phyloP scores from a whole-genome alignment of 37 sponge, comb jelly and placozoan species.

The Aplysina aerophoba region DNA sequence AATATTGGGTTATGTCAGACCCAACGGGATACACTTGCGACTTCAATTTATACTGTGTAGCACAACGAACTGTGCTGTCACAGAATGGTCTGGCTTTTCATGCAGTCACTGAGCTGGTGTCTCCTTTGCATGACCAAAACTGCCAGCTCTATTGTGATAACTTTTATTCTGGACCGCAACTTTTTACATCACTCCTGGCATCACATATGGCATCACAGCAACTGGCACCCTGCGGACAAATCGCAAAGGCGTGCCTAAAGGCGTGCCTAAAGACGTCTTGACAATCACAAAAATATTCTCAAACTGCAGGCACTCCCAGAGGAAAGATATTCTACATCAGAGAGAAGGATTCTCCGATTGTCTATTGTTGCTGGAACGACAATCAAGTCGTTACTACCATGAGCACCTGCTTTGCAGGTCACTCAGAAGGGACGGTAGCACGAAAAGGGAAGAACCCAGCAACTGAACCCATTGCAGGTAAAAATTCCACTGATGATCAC shows the following conservation, averaged over 20 bases:
- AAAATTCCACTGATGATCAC: too few species aligned
- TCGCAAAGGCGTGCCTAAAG: constrained; percentile 33
- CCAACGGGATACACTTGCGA: constrained; percentile 38
- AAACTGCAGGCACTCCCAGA: background rate
- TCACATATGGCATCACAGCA: background rate
- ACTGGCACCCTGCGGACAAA: constrained; percentile 19
- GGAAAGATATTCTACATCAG: constrained; percentile 44
- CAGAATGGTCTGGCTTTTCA: constrained; percentile 18
- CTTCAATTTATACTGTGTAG: constrained; percentile 51
- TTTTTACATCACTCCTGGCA: background rate
- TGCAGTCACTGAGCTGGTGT: constrained; percentile 6
- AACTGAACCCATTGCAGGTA: constrained; percentile 39
- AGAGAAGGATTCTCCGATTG: constrained; percentile 6
- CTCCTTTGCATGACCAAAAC: constrained; percentile 8
- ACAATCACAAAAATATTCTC: background rate
- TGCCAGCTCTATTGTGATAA: constrained; percentile 27
- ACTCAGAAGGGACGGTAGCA: constrained; percentile 17
- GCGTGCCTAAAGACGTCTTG: too few species aligned
- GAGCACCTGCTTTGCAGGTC: constrained; percentile 45
- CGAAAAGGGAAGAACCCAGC: background rate
- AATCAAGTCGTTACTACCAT: constrained; percentile 28
- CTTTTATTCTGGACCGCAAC: constrained; percentile 19
- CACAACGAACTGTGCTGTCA: background rate
- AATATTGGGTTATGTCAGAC: constrained; percentile 33
- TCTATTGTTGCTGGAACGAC: constrained; percentile 48